Evolutionary conservation across 1,140 invertebrate genomes (phyloP), one percentile per base, ranked within the genome.

Genomic region (Gerris buenoi): DNA sequence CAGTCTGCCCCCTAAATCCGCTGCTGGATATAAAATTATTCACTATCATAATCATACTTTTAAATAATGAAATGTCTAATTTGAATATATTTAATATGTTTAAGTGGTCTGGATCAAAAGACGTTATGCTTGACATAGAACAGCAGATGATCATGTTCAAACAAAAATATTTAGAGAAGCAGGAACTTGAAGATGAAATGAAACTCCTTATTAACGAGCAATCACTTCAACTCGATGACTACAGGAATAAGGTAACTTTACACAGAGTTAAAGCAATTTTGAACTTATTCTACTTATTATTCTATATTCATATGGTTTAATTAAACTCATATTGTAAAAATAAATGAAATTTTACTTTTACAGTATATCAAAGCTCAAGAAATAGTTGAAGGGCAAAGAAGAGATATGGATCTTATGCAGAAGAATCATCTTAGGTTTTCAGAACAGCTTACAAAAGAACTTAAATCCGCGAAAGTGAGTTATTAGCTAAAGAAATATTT

Each of bases 361-460:
- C 69, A 83, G 80, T 86, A 85, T 71, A 71, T 86, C 27, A 76
- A 86, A 78, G 85, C 87, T 1, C 86, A 88, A 71, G 85, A 89
- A 76, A 77, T 83, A 69, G 86, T 88, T 1, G 87, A 89, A 75
- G 87, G 89, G 74, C 87, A 88, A 73, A 79, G 81, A 14, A 78
- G 85, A 14, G 85, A 87, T 67, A 79, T 89, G 29, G 85, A 88
- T 62, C 81, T 88, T 69, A 85, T 88, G 79, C 86, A 88, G 70
- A 83, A 87, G 80, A 87, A 88, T 70, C 88, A 88, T 70, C 83
- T 83, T 3, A 77, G 86, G 65, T 87, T 88, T 71, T 86, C 85
- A 69, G 86, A 88, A 74, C 87, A 89, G 74, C 86, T 89, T 27
- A 86, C 85, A 69, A 74, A 85, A 13, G 88, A 90, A 77, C 87